phyloP scores from a whole-genome alignment of 2,113 vertebrate species.

The Bucco capensis region DNA sequence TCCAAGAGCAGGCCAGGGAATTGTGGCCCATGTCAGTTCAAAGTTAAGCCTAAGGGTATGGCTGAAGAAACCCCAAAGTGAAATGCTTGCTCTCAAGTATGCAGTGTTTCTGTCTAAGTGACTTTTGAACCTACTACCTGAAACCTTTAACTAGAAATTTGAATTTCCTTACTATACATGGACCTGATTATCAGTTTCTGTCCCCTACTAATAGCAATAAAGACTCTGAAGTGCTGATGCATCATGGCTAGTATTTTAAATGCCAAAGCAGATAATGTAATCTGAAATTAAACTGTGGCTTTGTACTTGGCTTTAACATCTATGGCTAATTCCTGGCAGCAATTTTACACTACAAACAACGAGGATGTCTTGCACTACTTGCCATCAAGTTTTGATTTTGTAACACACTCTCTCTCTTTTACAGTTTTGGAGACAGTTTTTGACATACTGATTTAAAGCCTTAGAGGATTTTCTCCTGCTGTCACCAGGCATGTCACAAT shows the following conservation, averaged over 20 bases:
- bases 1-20: background rate
- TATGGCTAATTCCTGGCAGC: background rate
- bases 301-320: background rate
- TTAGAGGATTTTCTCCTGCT: background rate
- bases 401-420: background rate
- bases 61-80: background rate
- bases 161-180: background rate
- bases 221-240: background rate
- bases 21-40: background rate
- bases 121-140: background rate
- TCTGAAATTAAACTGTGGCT: background rate
- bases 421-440: background rate
- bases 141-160: background rate
- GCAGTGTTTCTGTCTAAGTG: background rate
- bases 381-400: background rate
- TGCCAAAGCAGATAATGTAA: background rate
- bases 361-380: background rate
- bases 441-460: background rate
- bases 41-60: background rate
- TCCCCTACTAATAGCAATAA: background rate
- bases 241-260: background rate
- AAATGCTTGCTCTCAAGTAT: background rate
- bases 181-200: background rate
- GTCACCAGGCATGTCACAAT: background rate
- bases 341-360: background rate